Conservation (phyloP, 2,113 vertebrate genomes). For the Ovis canadensis region DNA sequence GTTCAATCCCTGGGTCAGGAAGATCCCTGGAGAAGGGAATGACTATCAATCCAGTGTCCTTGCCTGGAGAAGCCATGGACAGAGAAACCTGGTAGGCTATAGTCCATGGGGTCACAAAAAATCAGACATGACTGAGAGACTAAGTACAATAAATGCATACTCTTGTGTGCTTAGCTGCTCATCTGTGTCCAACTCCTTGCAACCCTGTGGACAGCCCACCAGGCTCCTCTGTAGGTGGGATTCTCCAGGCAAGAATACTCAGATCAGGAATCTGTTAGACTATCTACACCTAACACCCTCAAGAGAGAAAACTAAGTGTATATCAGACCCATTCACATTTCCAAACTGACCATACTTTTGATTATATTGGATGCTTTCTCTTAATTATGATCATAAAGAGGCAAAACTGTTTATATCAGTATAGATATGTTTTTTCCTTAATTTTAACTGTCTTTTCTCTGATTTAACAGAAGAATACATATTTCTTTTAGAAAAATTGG, state of each 20-base stretch:
- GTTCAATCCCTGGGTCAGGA: not conserved
- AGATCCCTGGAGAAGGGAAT: not conserved
- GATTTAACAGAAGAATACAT: not conserved
- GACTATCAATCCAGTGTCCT: not conserved
- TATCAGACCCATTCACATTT: not conserved
- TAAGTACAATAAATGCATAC: not conserved
- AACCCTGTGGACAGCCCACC: not conserved
- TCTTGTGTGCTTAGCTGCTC: not conserved
- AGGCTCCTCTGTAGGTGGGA: not conserved
- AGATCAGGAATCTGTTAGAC: not conserved
- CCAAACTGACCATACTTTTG: not conserved
- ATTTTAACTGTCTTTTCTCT: not conserved
- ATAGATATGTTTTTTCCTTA: not conserved
- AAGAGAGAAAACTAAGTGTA: not conserved
- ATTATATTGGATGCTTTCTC: not conserved
- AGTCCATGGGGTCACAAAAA: not conserved
- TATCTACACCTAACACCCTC: fast-evolving
- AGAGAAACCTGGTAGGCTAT: not conserved
- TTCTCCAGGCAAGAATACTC: not conserved
- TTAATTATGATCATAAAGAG: not conserved
- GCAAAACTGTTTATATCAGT: not conserved
- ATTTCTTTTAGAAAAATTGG: not conserved
- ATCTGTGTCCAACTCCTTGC: not conserved
- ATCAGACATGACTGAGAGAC: not conserved
- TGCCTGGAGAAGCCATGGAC: not conserved